Conservation (phyloP, 2,113 vertebrate genomes). For the Eudyptes chrysolophus region DNA sequence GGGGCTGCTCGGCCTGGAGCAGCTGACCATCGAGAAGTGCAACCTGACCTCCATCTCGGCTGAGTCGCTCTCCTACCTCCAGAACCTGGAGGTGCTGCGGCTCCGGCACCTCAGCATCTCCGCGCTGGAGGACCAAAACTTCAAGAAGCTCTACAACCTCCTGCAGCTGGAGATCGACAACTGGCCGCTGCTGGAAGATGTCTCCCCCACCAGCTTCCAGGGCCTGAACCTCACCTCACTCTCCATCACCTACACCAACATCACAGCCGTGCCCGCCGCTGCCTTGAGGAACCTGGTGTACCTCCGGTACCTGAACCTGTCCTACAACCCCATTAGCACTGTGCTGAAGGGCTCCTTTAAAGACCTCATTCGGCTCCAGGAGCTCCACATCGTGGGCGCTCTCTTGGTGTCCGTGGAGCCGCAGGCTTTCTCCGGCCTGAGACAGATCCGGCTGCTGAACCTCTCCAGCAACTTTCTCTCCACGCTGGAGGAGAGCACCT, state of each 20-base stretch:
- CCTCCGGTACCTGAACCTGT: constrained; percentile 91
- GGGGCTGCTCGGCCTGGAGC: constrained; percentile 85
- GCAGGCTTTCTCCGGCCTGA: constrained; percentile 87
- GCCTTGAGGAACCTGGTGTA: constrained; percentile 89
- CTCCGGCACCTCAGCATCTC: constrained; percentile 91
- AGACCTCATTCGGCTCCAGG: constrained; percentile 90
- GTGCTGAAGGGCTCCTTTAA: constrained; percentile 90
- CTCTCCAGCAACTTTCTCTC: constrained; percentile 89
- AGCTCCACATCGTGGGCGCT: constrained; percentile 92
- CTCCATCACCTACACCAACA: constrained; percentile 95
- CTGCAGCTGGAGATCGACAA: constrained; percentile 90
- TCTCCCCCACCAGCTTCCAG: constrained; percentile 88
- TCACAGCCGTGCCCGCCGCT: constrained; percentile 88
- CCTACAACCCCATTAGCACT: constrained; percentile 91
- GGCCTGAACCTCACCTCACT: constrained; percentile 94
- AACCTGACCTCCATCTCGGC: constrained; percentile 93
- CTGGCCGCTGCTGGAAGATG: constrained; percentile 92
- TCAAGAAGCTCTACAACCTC: constrained; percentile 84
- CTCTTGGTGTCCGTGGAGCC: constrained; percentile 85
- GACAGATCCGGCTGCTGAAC: constrained; percentile 92
- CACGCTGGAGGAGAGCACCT: constrained; percentile 90
- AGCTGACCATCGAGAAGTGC: constrained; percentile 93
- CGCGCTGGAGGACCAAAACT: constrained; percentile 90
- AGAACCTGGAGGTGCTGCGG: constrained; percentile 84
- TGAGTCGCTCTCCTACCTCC: constrained; percentile 91